Percentiles rank a stretch among this genome's conserved stretches.
Evolutionary conservation across 1,140 invertebrate genomes (phyloP).

Genomic region (Ooceraea biroi): DNA sequence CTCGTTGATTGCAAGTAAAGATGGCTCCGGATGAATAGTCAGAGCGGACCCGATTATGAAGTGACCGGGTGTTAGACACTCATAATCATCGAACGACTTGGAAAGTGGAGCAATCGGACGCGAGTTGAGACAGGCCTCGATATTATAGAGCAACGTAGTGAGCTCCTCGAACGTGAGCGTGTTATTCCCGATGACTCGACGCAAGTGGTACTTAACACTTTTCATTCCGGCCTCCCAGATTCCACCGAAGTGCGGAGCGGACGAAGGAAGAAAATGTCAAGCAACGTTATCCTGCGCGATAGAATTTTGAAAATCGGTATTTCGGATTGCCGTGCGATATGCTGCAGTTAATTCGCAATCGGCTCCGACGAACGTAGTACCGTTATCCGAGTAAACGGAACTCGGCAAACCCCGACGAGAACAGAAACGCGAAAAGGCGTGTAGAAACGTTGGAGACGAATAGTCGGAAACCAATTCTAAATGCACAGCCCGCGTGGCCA

Average conservation of each 20-base stretch:
- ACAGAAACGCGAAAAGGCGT: too few relatives aligned
- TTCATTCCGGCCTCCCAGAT: slow-evolving; percentile 72
- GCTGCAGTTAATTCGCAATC: background rate
- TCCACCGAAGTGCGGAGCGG: slow-evolving; percentile 40
- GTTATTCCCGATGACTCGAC: slow-evolving; percentile 42
- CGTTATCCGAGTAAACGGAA: too few relatives aligned
- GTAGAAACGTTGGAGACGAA: too few relatives aligned
- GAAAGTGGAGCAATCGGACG: slow-evolving; percentile 25
- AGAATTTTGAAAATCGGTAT: background rate
- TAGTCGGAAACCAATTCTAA: too few relatives aligned
- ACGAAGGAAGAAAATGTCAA: slow-evolving; percentile 39
- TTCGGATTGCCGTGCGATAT: background rate
- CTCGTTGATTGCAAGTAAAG: background rate
- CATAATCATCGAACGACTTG: slow-evolving; percentile 38
- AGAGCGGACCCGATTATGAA: slow-evolving; percentile 86
- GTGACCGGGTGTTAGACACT: slow-evolving; percentile 62
- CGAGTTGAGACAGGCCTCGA: slow-evolving; percentile 42
- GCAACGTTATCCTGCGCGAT: background rate
- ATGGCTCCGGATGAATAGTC: slow-evolving; percentile 83
- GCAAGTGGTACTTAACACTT: slow-evolving; percentile 72
- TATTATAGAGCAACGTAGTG: slow-evolving; percentile 43
- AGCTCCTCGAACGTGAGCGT: too few relatives aligned
- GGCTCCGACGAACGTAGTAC: background rate
- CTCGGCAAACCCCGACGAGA: too few relatives aligned
- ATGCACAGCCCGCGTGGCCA: too few relatives aligned